Conservation (phyloP, 2,888 invertebrate species). For the Salpingus planirostris region DNA sequence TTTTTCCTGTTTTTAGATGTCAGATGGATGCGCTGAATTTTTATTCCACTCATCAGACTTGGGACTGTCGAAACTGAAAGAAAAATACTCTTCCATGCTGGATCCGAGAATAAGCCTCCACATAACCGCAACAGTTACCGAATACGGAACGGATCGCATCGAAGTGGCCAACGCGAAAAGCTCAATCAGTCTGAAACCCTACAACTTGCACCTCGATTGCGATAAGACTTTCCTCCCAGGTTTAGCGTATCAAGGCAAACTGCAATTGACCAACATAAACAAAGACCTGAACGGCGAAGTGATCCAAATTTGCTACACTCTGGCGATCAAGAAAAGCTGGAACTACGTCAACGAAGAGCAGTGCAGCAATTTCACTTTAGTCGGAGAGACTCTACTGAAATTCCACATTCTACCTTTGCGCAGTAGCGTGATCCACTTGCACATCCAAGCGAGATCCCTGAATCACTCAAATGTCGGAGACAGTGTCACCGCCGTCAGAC, state of each 20-base stretch:
- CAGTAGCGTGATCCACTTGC: constrained; percentile 32
- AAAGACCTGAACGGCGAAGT: constrained; percentile 22
- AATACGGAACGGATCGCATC: constrained; percentile 56
- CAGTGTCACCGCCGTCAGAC: constrained; percentile 24
- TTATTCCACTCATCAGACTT: constrained; percentile 25
- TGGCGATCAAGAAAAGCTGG: constrained; percentile 35
- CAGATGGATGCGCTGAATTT: constrained; percentile 33
- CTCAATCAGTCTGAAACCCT: constrained; percentile 47
- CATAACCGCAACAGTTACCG: constrained; percentile 43
- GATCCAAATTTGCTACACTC: constrained; percentile 36
- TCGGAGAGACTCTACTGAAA: constrained; percentile 23
- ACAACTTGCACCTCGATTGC: constrained; percentile 51
- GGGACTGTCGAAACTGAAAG: constrained; percentile 15
- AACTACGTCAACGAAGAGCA: constrained; percentile 32
- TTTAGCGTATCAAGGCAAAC: constrained; percentile 61
- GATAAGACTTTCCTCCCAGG: constrained; percentile 58
- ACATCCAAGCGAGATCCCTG: constrained; percentile 33
- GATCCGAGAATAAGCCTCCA: constrained; percentile 25
- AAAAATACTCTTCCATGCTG: constrained; percentile 10
- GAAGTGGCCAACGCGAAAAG: constrained; percentile 54
- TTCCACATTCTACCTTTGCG: constrained; percentile 35
- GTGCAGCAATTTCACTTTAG: constrained; percentile 30
- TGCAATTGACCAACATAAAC: constrained; percentile 31
- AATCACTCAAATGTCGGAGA: constrained; percentile 27
- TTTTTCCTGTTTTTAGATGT: constrained; percentile 25